phyloP scores from a whole-genome alignment of 2,888 invertebrate genomes.

The Tetrapedia diversipes region DNA sequence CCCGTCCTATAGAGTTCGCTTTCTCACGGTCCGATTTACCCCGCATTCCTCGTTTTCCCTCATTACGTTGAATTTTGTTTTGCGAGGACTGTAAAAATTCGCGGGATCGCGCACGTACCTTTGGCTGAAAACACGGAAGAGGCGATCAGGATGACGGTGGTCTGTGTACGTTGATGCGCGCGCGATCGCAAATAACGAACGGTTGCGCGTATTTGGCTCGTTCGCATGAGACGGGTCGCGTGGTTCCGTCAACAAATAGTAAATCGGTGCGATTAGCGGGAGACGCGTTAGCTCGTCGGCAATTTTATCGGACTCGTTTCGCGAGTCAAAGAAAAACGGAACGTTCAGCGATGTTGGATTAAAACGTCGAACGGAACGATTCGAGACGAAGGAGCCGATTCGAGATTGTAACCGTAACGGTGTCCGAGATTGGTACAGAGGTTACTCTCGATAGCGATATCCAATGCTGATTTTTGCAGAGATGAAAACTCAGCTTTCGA shows the following conservation, averaged over 20 bases:
- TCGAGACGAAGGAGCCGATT: not conserved
- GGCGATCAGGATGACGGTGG: too few species aligned
- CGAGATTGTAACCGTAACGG: not conserved
- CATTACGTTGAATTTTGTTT: too few species aligned
- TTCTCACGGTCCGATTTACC: not conserved
- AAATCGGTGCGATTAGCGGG: too few species aligned
- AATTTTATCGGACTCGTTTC: not conserved
- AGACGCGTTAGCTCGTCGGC: not conserved
- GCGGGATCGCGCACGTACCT: too few species aligned
- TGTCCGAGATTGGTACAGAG: not conserved
- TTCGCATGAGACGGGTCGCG: too few species aligned
- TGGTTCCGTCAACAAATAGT: too few species aligned
- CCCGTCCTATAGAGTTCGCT: not conserved
- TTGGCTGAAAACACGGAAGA: too few species aligned
- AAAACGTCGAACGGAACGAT: conserved; percentile 10
- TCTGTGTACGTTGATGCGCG: too few species aligned
- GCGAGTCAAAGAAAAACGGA: not conserved
- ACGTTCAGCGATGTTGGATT: not conserved
- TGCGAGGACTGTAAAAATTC: too few species aligned
- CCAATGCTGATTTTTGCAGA: not conserved
- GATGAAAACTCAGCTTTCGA: conserved; percentile 25
- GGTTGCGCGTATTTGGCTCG: too few species aligned
- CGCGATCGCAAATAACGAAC: too few species aligned
- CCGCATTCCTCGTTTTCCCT: too few species aligned
- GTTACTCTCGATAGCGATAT: not conserved